These are phyloP conservation scores for Pogonophryne albipinna DNA, from an alignment of 2,797 vertebrate genomes.

Conservation along the genomic window DNA sequence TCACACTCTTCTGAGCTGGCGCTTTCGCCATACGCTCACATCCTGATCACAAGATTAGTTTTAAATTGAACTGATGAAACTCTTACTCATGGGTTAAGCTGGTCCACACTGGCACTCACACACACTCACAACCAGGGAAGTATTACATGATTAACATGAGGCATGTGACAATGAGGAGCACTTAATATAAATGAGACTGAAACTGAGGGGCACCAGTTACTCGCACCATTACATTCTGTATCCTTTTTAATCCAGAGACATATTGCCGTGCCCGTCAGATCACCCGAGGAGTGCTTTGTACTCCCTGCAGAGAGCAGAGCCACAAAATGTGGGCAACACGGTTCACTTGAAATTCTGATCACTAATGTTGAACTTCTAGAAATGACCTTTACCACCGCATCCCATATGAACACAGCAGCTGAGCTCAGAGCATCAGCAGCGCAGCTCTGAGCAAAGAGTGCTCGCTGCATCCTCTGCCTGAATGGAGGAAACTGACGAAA, in stretches of 20 bases:
- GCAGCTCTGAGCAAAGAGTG: conserved; percentile 66
- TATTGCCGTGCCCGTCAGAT: conserved; percentile 8
- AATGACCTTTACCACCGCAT: conserved; percentile 81
- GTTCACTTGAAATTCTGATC: conserved; percentile 82
- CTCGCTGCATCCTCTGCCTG: conserved; percentile 39
- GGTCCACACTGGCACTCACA: not conserved
- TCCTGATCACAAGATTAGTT: conserved; percentile 56
- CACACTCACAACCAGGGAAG: conserved; percentile 22
- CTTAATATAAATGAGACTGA: conserved; percentile 31
- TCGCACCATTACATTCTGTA: conserved; percentile 31
- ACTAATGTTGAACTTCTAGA: conserved; percentile 79
- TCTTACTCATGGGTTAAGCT: conserved; percentile 35
- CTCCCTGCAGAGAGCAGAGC: conserved; percentile 39
- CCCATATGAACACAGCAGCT: conserved; percentile 65
- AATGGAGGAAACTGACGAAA: conserved; percentile 60
- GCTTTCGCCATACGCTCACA: not conserved
- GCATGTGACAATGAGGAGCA: conserved; percentile 37
- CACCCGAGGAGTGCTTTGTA: conserved; percentile 20
- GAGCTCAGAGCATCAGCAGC: conserved; percentile 55
- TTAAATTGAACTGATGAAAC: conserved; percentile 57
- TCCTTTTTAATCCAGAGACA: conserved; percentile 26
- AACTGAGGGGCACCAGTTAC: conserved; percentile 2
- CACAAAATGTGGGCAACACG: conserved; percentile 40
- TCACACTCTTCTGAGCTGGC: conserved; percentile 24
- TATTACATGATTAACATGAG: conserved; percentile 45